phyloP scores from a whole-genome alignment of 2,888 invertebrate genomes.

The Noctua janthe region DNA sequence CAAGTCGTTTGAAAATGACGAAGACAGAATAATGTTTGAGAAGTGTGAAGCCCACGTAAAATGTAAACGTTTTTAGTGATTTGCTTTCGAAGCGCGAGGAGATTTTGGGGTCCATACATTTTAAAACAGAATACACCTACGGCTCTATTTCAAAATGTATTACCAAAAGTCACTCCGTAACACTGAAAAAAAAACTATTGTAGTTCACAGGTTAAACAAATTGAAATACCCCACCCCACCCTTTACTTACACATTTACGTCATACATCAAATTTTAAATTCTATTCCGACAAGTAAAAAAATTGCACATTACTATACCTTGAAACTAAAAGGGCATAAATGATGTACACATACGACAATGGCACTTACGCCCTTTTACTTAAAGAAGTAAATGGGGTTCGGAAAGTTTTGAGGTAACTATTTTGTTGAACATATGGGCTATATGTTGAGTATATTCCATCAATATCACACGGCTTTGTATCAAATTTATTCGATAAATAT shows the following conservation, averaged over 20 bases:
- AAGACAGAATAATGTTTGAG: neutral
- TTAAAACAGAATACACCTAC: neutral
- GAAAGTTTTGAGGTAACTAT: constrained; percentile 80
- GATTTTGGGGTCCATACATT: neutral
- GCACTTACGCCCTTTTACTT: constrained; percentile 13
- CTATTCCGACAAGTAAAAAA: constrained; percentile 37
- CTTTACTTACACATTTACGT: constrained; percentile 25
- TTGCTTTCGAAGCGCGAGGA: neutral
- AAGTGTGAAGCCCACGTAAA: neutral
- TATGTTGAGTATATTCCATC: constrained; percentile 75
- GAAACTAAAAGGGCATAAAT: constrained; percentile 21
- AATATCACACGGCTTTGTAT: constrained; percentile 82
- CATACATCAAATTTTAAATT: constrained; percentile 24
- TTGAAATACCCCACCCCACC: neutral
- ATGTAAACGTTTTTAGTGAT: neutral
- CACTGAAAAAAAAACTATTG: neutral
- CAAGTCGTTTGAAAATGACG: neutral
- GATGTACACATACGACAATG: neutral
- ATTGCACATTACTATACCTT: constrained; percentile 12
- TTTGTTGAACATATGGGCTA: constrained; percentile 65
- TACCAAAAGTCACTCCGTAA: neutral
- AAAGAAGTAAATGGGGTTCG: constrained; percentile 33
- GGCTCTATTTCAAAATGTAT: neutral
- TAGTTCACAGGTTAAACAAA: constrained; percentile 51
- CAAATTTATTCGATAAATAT: constrained; percentile 63